These are phyloP conservation scores for Arctopsyche grandis DNA, from an alignment of 1,140 invertebrate genomes.

Conservation along the genomic window DNA sequence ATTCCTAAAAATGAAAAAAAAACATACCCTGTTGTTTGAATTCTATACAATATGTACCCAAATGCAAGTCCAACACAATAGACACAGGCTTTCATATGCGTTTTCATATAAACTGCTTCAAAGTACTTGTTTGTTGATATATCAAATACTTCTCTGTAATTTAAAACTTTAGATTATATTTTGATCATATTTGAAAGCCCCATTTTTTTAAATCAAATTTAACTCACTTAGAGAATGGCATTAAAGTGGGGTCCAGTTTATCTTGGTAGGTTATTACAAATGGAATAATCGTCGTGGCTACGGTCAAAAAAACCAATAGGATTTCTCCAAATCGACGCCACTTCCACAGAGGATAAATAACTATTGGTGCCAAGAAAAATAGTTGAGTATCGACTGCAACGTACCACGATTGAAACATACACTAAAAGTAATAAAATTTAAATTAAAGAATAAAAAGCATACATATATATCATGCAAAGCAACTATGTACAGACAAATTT, in stretches of 20 bases:
- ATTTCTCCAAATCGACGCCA: conserved; percentile 71
- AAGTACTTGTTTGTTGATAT: conserved; percentile 72
- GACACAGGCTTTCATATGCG: conserved; percentile 74
- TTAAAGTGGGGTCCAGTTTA: conserved; percentile 72
- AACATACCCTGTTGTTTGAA: conserved; percentile 63
- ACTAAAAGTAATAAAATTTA: conserved; percentile 67
- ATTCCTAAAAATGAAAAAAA: not conserved
- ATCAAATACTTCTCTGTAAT: conserved; percentile 72
- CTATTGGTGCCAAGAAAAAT: conserved; percentile 80
- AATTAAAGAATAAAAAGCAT: not conserved
- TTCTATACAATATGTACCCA: conserved; percentile 71
- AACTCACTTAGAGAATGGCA: conserved; percentile 74
- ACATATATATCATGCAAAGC: not conserved
- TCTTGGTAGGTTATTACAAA: conserved; percentile 70
- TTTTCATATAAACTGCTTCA: conserved; percentile 73
- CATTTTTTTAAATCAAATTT: not conserved
- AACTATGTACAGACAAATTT: not conserved
- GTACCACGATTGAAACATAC: conserved; percentile 92
- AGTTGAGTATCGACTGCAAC: conserved; percentile 88
- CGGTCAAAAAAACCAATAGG: conserved; percentile 66
- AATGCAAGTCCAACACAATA: conserved; percentile 74
- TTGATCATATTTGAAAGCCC: too few species aligned
- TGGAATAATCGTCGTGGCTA: conserved; percentile 70
- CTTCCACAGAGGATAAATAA: conserved; percentile 77
- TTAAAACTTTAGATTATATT: conserved; percentile 33